Evolutionary conservation across 2,888 invertebrate species (phyloP).

Genomic region (Sinelater perroti): DNA sequence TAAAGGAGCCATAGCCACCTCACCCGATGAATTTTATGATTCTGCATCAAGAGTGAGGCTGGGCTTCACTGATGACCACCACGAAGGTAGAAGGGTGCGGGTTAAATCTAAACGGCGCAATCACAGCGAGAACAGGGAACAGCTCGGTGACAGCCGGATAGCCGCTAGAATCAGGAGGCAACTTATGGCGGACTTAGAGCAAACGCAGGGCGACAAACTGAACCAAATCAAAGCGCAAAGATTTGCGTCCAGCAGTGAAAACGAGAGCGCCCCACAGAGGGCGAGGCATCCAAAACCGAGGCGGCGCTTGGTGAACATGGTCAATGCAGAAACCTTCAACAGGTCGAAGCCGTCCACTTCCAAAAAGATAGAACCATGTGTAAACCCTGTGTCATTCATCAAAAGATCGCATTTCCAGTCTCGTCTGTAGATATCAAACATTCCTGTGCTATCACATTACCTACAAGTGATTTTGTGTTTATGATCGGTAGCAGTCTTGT

Average conservation of each 20-base stretch:
- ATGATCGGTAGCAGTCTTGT: too few species aligned
- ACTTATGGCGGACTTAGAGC: slow-evolving; percentile 17
- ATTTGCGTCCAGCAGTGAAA: not conserved
- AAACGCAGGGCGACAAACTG: slow-evolving; percentile 66
- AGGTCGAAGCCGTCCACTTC: not conserved
- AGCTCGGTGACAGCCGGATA: not conserved
- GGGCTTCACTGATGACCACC: not conserved
- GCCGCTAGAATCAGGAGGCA: slow-evolving; percentile 5
- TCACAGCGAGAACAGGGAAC: slow-evolving; percentile 17
- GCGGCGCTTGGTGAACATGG: not conserved
- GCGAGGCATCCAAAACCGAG: not conserved
- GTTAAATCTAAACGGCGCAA: slow-evolving; percentile 8
- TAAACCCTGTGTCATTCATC: not conserved
- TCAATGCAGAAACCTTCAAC: not conserved
- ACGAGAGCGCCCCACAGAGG: not conserved
- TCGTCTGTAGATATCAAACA: too few species aligned
- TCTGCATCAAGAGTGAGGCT: not conserved
- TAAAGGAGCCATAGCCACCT: not conserved
- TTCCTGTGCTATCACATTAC: too few species aligned
- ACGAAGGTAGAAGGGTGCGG: not conserved
- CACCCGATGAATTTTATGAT: not conserved
- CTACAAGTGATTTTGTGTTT: too few species aligned
- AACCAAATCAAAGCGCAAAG: slow-evolving; percentile 56
- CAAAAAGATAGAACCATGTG: not conserved
- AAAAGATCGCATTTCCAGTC: slow-evolving; percentile 5